These are phyloP conservation scores for Arbacia lixula DNA, from an alignment of 53 echinoderm and acorn worm genomes.

Conservation along the genomic window DNA sequence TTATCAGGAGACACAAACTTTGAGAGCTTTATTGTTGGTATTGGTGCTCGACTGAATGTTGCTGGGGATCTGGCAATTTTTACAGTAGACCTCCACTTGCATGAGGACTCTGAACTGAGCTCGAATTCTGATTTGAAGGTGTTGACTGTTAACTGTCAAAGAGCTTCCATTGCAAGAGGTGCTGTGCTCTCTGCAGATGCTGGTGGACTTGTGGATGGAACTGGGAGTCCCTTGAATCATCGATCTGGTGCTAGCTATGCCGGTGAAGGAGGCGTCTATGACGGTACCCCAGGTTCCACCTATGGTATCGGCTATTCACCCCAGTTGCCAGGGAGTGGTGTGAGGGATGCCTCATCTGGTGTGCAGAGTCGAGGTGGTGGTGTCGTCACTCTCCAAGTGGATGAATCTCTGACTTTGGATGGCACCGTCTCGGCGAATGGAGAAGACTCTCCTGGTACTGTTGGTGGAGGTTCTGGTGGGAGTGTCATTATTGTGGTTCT, in stretches of 20 bases:
- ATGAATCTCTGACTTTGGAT: slow-evolving; percentile 59
- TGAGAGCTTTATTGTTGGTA: slow-evolving; percentile 35
- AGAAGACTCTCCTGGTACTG: slow-evolving; percentile 6
- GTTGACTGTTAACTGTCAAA: slow-evolving; percentile 32
- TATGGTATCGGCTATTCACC: slow-evolving; percentile 68
- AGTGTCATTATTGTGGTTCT: slow-evolving; percentile 64
- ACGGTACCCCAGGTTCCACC: slow-evolving; percentile 3
- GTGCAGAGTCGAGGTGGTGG: slow-evolving; percentile 79
- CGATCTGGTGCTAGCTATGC: slow-evolving; percentile 81
- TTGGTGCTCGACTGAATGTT: slow-evolving; percentile 22
- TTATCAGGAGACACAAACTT: slow-evolving; percentile 28
- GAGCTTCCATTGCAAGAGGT: slow-evolving; percentile 36
- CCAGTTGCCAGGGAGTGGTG: slow-evolving; percentile 74
- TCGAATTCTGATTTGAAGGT: slow-evolving; percentile 10
- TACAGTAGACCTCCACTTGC: slow-evolving; percentile 2
- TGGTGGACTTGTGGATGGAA: slow-evolving; percentile 68
- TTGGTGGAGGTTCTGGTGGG: slow-evolving; percentile 84
- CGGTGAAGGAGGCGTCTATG: slow-evolving; percentile 72
- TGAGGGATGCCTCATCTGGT: neutral
- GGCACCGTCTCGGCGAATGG: slow-evolving; percentile 76
- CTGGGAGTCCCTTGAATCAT: slow-evolving; percentile 55
- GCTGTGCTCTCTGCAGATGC: slow-evolving; percentile 62
- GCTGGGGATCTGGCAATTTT: neutral
- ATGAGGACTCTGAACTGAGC: slow-evolving; percentile 16
- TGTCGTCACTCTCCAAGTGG: slow-evolving; percentile 36